Percentiles rank a stretch among this genome's conserved stretches.
Conservation (phyloP, 2,888 invertebrate species). For the Hypena proboscidalis region DNA sequence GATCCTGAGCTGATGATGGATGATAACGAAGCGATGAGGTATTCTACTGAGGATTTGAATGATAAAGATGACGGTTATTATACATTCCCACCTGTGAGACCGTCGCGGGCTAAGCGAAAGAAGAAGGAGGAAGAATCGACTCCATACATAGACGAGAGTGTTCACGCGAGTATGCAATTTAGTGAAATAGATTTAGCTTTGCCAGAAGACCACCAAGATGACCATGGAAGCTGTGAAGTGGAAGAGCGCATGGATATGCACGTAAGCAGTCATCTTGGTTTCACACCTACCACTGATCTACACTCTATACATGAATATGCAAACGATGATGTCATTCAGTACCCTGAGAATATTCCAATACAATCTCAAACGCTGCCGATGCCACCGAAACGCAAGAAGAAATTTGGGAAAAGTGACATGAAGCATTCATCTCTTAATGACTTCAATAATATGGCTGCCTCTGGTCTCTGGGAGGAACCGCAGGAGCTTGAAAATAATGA, state of each 20-base stretch:
- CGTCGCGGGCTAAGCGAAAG: constrained; percentile 84
- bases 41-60: constrained; percentile 75
- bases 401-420: constrained; percentile 56
- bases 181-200: constrained; percentile 74
- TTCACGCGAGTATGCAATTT: constrained; percentile 74
- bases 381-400: constrained; percentile 78
- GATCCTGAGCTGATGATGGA: constrained; percentile 72
- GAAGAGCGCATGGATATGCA: constrained; percentile 50
- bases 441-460: constrained; percentile 56
- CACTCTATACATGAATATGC: constrained; percentile 78
- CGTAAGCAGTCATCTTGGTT: constrained; percentile 67
- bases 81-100: constrained; percentile 84
- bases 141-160: constrained; percentile 75
- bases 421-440: constrained; percentile 72
- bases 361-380: constrained; percentile 77
- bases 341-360: constrained; percentile 78
- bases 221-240: constrained; percentile 48
- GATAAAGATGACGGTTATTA: constrained; percentile 82
- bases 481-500: constrained; percentile 59
- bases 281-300: constrained; percentile 63
- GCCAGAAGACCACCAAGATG: constrained; percentile 80
- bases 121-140: constrained; percentile 70
- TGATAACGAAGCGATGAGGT: constrained; percentile 64
- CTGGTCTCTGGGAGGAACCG: constrained; percentile 63
- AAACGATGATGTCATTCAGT: constrained; percentile 82